Evolutionary conservation across 2,797 vertebrate species (phyloP), one percentile per base, ranked within the genome.

Genomic region (Fringilla coelebs): DNA sequence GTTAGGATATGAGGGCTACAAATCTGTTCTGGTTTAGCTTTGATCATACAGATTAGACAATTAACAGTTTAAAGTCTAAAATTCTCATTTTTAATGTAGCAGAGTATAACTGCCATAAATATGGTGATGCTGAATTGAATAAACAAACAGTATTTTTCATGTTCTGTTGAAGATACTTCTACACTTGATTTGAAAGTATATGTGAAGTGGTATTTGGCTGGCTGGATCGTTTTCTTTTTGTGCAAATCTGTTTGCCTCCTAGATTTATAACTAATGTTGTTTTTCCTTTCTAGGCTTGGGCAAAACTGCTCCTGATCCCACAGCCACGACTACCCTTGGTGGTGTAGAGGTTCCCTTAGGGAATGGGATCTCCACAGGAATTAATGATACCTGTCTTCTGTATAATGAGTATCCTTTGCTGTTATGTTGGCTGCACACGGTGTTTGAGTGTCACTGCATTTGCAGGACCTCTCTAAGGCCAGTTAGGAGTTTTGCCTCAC

Each of bases 331-430:
- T 43, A 97, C 97, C 76, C 97, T 99, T 92, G 98, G 99, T 3
- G 99, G 98, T 3, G 98, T 99, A n/a, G 98, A 99, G 67, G 98
- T 99, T 92, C 99, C 99, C 46, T 94, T 99, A 38, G 99, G 99
- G 51, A 99, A 98, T 89, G 99, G 99, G 76, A 58, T 96, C 91
- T 92, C 99, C 43, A 99, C 99, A 2, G 99, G 99, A 96, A 98
- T 99, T 28, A 98, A 98, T 7, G 99, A 99, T 97, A 99, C 99
- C 32, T 99, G 99, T 96, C 99, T 99, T 51, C 98, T 99, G 31
- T 99, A 99, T 98, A 99, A 99, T 36, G 99, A 99, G 99, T 99
- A 99, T 99, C 99, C 99, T 99, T 99, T 96, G 40, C 20, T 89
- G 2, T 48, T 54, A 5, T 0, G 0, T 51, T 78, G 65, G 66